Conservation (phyloP, 30 jellyfish, hydroid and myxozoan species). For the Cassiopea xamachana region DNA sequence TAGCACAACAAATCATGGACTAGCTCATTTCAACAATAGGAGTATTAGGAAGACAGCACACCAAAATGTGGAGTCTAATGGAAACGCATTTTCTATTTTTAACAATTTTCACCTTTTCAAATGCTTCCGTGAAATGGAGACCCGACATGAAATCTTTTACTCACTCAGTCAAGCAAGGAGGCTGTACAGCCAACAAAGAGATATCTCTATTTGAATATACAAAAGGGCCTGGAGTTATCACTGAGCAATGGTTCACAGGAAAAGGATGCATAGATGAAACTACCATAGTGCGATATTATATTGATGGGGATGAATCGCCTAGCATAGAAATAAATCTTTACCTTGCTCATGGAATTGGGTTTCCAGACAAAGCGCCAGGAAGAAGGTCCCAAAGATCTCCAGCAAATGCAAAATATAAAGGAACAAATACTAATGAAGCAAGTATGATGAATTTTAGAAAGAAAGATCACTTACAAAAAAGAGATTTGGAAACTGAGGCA, state of each 20-base stretch:
- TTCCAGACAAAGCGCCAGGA: conserved; percentile 5
- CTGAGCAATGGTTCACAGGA: conserved; percentile 94
- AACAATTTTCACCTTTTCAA: not conserved
- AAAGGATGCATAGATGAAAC: conserved; percentile 73
- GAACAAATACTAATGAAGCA: not conserved
- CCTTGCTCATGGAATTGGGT: conserved; percentile 85
- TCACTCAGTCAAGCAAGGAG: conserved; percentile 79
- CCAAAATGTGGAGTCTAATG: too few relatives aligned
- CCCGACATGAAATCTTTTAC: conserved; percentile 73
- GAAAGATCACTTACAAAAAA: not conserved
- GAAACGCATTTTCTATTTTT: not conserved
- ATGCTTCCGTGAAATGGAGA: conserved; percentile 67
- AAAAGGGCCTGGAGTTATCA: conserved; percentile 89
- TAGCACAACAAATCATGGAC: too few relatives aligned
- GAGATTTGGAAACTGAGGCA: not conserved
- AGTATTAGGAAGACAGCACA: too few relatives aligned
- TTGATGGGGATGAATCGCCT: conserved; percentile 76
- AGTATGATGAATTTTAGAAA: not conserved
- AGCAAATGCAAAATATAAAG: not conserved
- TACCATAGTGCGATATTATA: conserved; percentile 74
- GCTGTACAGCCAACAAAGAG: conserved; percentile 67
- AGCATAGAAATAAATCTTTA: conserved; percentile 71
- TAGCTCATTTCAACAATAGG: too few relatives aligned
- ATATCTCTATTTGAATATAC: conserved; percentile 47
- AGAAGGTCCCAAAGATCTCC: not conserved